Base-by-base conservation (phyloP, 1,140 invertebrate genomes). In the Hylaeus volcanicus region DNA sequence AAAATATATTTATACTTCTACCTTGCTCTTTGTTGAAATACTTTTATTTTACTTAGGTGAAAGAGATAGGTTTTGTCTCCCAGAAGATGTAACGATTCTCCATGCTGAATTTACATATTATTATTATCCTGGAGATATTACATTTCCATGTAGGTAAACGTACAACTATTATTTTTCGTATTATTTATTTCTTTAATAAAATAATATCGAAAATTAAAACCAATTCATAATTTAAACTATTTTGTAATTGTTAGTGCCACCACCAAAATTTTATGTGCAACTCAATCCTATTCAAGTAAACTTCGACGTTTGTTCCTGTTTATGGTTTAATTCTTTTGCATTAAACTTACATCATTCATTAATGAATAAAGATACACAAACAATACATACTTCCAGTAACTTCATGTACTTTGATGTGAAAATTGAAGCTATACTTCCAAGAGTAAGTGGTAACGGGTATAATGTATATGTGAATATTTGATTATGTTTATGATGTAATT, bases 101-200 rank as follows among this genome's bases (percentile, higher is more conserved):
- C 98, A 99, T 93, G 96, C 98, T 3, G 99, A 99, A 91, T 98
- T 99, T 87, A 98, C 98, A 1, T 98, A 98, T 89, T 99, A 98
- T 93, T 99, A 99, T 92, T 99, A 99, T 94, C 98, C 98, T 12
- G 98, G 97, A 66, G 98, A 98, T 89, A 96, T 97, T 63, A 96
- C 96, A 83, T 99, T 98, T 95, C 98, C 98, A 92, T 94, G 98
- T 98, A 94, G 95, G 95, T 93, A 82, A 51, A 74, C 43, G 39
- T 55, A 39, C 11, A 66, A 73, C 14, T 14, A 26, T 70, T 55
- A 70, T 56, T 70, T 77, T 65, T 79, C 39, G n/a, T 3, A 26
- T 45, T 26, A 53, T 66, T 71, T 64, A 56, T 78, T 79, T 68
- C 26, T 58, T 74, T 70, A 56, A 60, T 68, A 60, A 64, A 82